Evolutionary conservation across 2,797 vertebrate species (phyloP), one percentile per base, ranked within the genome.

Genomic region (Apogon hyalosoma): DNA sequence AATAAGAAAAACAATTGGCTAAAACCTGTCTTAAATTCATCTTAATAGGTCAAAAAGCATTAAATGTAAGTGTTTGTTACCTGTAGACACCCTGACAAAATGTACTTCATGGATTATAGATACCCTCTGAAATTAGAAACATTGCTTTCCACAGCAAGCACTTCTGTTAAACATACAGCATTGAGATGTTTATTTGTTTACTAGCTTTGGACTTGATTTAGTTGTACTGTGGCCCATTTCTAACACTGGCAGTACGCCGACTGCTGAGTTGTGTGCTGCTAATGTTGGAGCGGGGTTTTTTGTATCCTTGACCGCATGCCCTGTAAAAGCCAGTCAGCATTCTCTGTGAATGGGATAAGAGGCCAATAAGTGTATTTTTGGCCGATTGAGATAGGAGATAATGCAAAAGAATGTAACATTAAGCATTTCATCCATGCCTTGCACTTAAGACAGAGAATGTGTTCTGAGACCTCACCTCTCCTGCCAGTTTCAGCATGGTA

Each of bases 241-340:
- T 39, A 31, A 72, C 49, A 56, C 64, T 73, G 45, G 31, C 74
- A 63, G 65, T 28, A 46, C 55, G 31, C 54, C 15, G 36, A 43
- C 56, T 38, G 41, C 24, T 33, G 36, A 57, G 52, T 51, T 11
- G 53, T 76, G 69, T 80, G 80, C 77, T 73, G 79, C 48, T 63
- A 63, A 51, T 75, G 70, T 83, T 76, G 52, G 67, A 77, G 56
- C 55, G 24, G 18, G 40, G 60, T 10, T 2, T 42, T 63, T n/a
- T 67, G 40, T 84, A 88, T 85, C 81, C 91, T 86, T 93, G 63
- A 58, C 63, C 95, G 97, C 95, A 96, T 97, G 96, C 87, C 82
- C 62, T 82, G 89, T 85, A 89, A 84, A 90, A 91, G 85, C 81
- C 86, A 82, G 77, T 83, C 82, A 77, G 82, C 84, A 85, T 86